Evolutionary conservation across 2,113 vertebrate species (phyloP), one percentile per base, ranked within the genome.

Genomic region (Takifugu flavidus): DNA sequence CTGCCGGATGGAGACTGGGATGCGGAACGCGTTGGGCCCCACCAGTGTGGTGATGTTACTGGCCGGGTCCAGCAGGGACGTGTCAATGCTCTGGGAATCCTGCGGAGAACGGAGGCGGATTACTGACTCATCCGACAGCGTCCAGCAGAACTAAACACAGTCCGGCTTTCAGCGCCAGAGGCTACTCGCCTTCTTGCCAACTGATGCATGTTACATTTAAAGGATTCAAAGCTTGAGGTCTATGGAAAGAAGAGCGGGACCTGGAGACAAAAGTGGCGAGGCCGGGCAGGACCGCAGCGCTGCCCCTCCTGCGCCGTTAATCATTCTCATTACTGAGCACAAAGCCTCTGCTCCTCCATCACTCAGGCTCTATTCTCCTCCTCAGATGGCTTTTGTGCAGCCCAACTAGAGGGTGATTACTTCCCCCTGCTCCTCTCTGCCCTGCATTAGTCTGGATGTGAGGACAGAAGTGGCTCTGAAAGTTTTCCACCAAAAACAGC

Each of bases 1-100:
- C 90, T 99, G 97, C 39, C 97, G 83, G 68, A 99, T 96, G 0
- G 96, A 95, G n/a, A 94, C 92, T 0, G 97, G 97, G 76, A 99
- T 98, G 71, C 96, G 95, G 86, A 99, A 99, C 15, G 97, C 95
- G 0, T 93, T 93, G 26, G 95, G 96, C 11, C 97, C 97, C 3
- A 95, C 90, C 64, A 98, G 86, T 2, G 95, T 93, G 26, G 96
- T 98, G 87, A 96, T 88, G 82, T 92, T 94, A 73, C 89, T 92
- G 0, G 94, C 93, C 0, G 96, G 92, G 57, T 98, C 95, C 86
- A 95, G 77, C 56, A 95, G 80, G 7, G 95, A 95, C 12, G 94
- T 89, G 58, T 97, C 93, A 0, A 97, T 90, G 70, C 91, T 94
- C 72, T 91, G 91, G 13, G 93, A 92, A 53, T 98, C 95, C 96